Conservation (phyloP, 2,888 invertebrate species). For the Smittia sp. region DNA sequence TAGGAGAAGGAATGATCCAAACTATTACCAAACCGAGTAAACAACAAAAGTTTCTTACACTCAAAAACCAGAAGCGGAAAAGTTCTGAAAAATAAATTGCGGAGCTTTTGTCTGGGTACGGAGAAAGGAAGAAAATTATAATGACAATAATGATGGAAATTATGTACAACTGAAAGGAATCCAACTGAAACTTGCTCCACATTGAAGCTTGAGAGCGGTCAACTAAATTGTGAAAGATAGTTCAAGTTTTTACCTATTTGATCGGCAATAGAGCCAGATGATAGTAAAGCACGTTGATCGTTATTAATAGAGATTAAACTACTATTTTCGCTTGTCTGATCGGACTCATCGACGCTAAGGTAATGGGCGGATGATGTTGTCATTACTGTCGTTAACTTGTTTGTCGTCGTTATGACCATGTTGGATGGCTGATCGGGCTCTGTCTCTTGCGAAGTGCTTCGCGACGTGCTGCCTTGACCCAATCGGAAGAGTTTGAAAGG, state of each 20-base stretch:
- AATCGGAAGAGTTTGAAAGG: slow-evolving; percentile 54
- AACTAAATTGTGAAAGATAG: background rate
- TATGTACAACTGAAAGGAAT: background rate
- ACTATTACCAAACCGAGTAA: no score
- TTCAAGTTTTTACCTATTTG: slow-evolving; percentile 42
- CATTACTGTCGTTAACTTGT: slow-evolving; percentile 51
- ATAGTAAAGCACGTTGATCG: slow-evolving; percentile 43
- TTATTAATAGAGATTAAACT: slow-evolving; percentile 43
- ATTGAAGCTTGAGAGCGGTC: background rate
- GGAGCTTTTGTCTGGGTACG: background rate
- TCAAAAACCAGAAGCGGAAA: no score
- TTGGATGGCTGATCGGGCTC: slow-evolving; percentile 46
- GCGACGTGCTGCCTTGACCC: slow-evolving; percentile 52
- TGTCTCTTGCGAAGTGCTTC: slow-evolving; percentile 53
- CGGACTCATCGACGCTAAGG: slow-evolving; percentile 46
- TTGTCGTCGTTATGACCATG: slow-evolving; percentile 49
- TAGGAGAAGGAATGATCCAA: no score
- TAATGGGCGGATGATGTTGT: slow-evolving; percentile 47
- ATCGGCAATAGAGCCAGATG: slow-evolving; percentile 31
- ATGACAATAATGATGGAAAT: background rate
- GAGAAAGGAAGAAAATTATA: background rate
- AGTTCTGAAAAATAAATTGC: no score
- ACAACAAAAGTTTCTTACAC: no score
- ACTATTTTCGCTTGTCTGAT: slow-evolving; percentile 43
- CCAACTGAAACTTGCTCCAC: no score